Conservation (phyloP, 1,140 invertebrate species). For the Ceratina calcarata region DNA sequence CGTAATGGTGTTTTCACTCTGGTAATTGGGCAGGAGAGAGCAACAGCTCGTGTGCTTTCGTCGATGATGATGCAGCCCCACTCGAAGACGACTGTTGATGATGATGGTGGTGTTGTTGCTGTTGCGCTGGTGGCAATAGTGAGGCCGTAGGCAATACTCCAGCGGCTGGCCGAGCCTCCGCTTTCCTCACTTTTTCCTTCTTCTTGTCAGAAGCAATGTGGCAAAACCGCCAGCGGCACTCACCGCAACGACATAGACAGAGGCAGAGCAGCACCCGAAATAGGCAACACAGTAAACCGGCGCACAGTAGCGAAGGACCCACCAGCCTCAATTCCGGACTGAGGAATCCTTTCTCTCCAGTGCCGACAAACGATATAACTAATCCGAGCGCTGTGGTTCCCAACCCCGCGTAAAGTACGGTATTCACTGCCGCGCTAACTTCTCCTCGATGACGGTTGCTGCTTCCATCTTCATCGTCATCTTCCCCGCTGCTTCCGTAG, state of each 20-base stretch:
- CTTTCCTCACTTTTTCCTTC: constrained; percentile 67
- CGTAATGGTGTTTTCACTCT: constrained; percentile 65
- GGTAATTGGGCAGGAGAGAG: constrained; percentile 75
- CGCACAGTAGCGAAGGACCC: constrained; percentile 87
- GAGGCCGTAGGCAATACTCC: constrained; percentile 68
- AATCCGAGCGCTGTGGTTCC: constrained; percentile 90
- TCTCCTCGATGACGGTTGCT: constrained; percentile 76
- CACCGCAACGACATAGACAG: constrained; percentile 81
- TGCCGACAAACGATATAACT: constrained; percentile 93
- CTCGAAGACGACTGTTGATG: constrained; percentile 23
- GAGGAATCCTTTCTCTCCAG: constrained; percentile 94
- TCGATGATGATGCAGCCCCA: constrained; percentile 61
- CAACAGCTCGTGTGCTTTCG: constrained; percentile 72
- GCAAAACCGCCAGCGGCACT: constrained; percentile 72
- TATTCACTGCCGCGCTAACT: constrained; percentile 86
- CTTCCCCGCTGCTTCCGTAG: constrained; percentile 84
- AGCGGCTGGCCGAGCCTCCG: constrained; percentile 56
- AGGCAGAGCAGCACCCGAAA: constrained; percentile 83
- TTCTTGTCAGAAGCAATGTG: constrained; percentile 61
- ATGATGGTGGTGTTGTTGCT: constrained; percentile 36
- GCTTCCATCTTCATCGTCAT: constrained; percentile 79
- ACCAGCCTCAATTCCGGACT: constrained; percentile 90
- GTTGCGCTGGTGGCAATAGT: constrained; percentile 59
- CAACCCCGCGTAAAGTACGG: constrained; percentile 91
- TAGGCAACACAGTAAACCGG: constrained; percentile 83